A percentile compares a stretch with the other conserved stretches of the same genome.
These are phyloP conservation scores for Megalonaias nervosa DNA, from an alignment of 1,140 invertebrate genomes.

Conservation along the genomic window DNA sequence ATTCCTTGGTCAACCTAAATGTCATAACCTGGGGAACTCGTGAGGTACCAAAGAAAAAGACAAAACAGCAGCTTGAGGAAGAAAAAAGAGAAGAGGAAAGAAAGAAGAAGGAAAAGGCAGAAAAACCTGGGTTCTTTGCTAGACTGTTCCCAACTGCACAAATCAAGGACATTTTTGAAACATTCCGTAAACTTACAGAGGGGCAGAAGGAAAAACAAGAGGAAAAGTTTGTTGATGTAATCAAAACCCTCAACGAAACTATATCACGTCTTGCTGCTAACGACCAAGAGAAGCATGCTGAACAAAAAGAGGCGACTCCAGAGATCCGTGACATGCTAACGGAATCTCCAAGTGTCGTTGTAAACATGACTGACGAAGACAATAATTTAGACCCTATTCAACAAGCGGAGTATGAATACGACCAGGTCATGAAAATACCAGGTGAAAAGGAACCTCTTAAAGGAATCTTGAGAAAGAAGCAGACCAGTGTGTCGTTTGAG, in stretches of 20 bases:
- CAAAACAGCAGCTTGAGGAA: slow-evolving; percentile 44
- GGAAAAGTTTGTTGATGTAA: slow-evolving; percentile 47
- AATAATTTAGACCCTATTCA: no score
- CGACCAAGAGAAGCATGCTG: not conserved
- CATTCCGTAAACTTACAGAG: slow-evolving; percentile 32
- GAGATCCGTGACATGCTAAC: no score
- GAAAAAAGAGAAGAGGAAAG: slow-evolving; percentile 38
- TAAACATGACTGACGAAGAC: no score
- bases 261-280: not conserved
- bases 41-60: slow-evolving; percentile 73
- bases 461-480: not conserved
- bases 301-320: not conserved
- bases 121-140: slow-evolving; percentile 47
- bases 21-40: slow-evolving; percentile 98
- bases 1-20: slow-evolving; percentile 98
- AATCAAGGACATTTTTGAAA: slow-evolving; percentile 49
- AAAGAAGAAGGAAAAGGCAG: slow-evolving; percentile 63
- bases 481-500: not conserved
- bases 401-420: not conserved
- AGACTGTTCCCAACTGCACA: slow-evolving; percentile 46
- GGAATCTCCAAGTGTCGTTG: no score
- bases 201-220: slow-evolving; percentile 33
- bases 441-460: not conserved
- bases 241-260: slow-evolving; percentile 39
- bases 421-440: not conserved